Base-by-base conservation (phyloP, 2,888 invertebrate genomes). In the Epinotia demarniana region DNA sequence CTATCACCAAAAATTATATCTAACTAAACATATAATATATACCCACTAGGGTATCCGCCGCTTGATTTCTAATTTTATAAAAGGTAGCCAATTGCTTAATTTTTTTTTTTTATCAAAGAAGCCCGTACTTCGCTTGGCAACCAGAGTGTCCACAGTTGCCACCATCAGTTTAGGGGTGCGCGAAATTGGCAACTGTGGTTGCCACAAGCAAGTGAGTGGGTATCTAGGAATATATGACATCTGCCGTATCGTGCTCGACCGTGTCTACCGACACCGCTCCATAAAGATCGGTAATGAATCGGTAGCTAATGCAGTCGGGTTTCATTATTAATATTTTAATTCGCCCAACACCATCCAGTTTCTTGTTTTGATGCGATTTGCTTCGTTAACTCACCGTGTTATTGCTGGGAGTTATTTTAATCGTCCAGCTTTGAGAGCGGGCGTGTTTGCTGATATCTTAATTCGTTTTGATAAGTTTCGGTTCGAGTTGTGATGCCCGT, bases 221-320 rank as follows among this genome's bases (percentile, higher is more conserved):
- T n/a, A n/a, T n/a, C n/a, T n/a, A n/a, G n/a, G n/a, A n/a, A n/a
- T n/a, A n/a, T n/a, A n/a, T 19, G 5, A 16, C n/a, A 9, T 43
- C 6, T 18, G 33, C 79, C 86, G 87, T 82, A 78, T 66, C 77
- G 79, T 79, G 13, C 8, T 13, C 19, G 43, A 13, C 57, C 11
- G 6, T 49, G 75, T 11, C 19, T 33, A 72, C 75, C 43, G 5
- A 23, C 72, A 11, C 53, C 13, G 55, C 33, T 63, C 61, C 64
- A 77, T 77, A 78, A 83, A 83, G 85, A 82, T 78, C 82, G 79
- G 78, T 80, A 81, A 80, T 81, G 79, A 81, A 84, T 81, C 83
- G 81, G 86, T 85, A 86, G 88, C 85, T 83, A 84, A 85, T 84
- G 84, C 81, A 81, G 75, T 80, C 80, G 76, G 79, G 81, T 81